phyloP scores from a whole-genome alignment of 53 echinoderm and acorn worm species.

The Holothuria leucospilota region DNA sequence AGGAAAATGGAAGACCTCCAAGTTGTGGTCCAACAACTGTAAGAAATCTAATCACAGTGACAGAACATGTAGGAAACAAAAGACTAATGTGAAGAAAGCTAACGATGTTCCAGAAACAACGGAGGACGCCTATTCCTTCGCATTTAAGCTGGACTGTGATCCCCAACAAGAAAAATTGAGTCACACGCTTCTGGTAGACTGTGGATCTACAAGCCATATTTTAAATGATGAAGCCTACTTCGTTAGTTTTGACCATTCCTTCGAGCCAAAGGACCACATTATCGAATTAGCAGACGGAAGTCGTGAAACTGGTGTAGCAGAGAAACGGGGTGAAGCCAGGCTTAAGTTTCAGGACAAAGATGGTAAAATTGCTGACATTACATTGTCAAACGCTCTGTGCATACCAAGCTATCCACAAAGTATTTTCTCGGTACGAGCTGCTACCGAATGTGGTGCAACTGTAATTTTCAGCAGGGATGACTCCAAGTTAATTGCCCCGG shows the following conservation, averaged over 20 bases:
- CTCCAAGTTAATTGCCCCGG: background rate
- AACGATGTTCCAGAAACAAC: conserved; percentile 8
- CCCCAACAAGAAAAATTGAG: background rate
- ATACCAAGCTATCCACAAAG: conserved; percentile 48
- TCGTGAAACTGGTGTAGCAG: conserved; percentile 24
- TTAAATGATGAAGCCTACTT: conserved; percentile 41
- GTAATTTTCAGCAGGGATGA: conserved; percentile 33
- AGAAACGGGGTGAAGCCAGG: conserved; percentile 41
- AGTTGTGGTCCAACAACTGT: conserved; percentile 25
- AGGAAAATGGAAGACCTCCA: background rate
- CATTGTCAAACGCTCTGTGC: conserved; percentile 37
- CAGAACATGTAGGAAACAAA: conserved; percentile 32
- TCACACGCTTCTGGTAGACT: conserved; percentile 54
- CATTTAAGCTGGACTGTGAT: conserved; percentile 31
- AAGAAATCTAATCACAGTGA: conserved; percentile 37
- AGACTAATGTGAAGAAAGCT: conserved; percentile 15
- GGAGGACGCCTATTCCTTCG: background rate
- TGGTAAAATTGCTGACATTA: background rate
- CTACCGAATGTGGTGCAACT: conserved; percentile 44
- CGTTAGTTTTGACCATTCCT: conserved; percentile 33
- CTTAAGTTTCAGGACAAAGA: conserved; percentile 3
- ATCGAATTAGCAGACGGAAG: conserved; percentile 52
- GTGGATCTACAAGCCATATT: conserved; percentile 51
- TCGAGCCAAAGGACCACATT: conserved; percentile 43
- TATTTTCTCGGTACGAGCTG: conserved; percentile 56